Evolutionary conservation across 1,140 invertebrate genomes (phyloP), one percentile per base, ranked within the genome.

Genomic region (Orchesella cincta): DNA sequence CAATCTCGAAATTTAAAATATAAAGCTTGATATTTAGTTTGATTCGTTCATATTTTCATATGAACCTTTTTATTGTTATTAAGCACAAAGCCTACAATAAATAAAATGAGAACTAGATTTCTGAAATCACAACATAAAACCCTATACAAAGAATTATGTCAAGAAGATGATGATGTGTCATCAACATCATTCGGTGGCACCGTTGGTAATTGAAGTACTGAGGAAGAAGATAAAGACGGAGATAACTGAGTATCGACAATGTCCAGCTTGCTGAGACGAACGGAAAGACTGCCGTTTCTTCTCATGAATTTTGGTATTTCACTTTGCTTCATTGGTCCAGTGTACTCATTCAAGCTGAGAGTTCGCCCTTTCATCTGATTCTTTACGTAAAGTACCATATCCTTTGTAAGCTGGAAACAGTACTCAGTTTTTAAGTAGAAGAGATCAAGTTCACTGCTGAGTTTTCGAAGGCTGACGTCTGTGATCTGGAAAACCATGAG

Each of bases 241-340:
- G 52, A 57, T 26, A n/a, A n/a, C n/a, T n/a, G n/a, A n/a, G n/a
- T n/a, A n/a, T n/a, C n/a, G n/a, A n/a, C 23, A n/a, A 67, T n/a
- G 35, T 74, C 76, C 33, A 77, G 29, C 31, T 74, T 77, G 26
- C 51, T 73, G 28, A 77, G 12, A 16, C 62, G 54, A 3, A 77
- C 76, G 33, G 52, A 74, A 14, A 70, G 71, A n/a, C 67, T 64
- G 36, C 77, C 71, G 33, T 75, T 51, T 36, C 77, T 46, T 70
- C 77, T n/a, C 73, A 78, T 75, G 35, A 78, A 75, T 28, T 78
- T 78, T 8, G 77, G 77, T 18, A 78, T 75, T 71, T 78, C 77
- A 51, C 67, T 78, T 46, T 78, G 77, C 34, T 54, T 74, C 39
- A 78, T 26, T 28, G 57, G 73, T 23, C 77, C 77, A 54, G 20